Conservation (phyloP, 2,113 vertebrate genomes). For the Trichechus manatus region DNA sequence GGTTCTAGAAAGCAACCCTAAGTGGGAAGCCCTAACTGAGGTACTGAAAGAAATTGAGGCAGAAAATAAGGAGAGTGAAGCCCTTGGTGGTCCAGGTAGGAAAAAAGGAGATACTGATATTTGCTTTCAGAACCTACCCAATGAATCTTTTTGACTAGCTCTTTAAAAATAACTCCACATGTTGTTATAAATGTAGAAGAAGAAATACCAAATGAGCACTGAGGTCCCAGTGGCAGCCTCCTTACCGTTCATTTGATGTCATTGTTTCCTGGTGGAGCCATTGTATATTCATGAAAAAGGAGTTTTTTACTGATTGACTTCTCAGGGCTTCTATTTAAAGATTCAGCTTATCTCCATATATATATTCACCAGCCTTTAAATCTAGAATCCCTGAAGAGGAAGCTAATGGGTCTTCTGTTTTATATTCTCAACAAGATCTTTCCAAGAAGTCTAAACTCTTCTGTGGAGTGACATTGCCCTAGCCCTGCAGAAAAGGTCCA, state of each 20-base stretch:
- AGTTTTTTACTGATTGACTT: not conserved
- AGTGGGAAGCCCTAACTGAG: slow-evolving; percentile 96
- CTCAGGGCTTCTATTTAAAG: slow-evolving; percentile 31
- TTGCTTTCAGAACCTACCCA: not conserved
- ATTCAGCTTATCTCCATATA: not conserved
- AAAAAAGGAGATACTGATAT: not conserved
- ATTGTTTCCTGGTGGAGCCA: slow-evolving; percentile 20
- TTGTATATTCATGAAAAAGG: not conserved
- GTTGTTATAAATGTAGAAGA: slow-evolving; percentile 4
- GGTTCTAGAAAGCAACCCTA: slow-evolving; percentile 96
- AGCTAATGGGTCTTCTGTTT: slow-evolving; percentile 37
- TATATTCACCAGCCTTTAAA: not conserved
- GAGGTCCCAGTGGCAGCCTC: not conserved
- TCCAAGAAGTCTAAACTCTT: not conserved
- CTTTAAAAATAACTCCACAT: slow-evolving; percentile 31
- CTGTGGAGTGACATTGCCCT: not conserved
- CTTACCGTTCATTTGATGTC: not conserved
- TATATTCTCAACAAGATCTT: slow-evolving; percentile 13
- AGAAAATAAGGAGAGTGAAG: slow-evolving; percentile 93
- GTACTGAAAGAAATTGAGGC: slow-evolving; percentile 96
- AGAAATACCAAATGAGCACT: not conserved
- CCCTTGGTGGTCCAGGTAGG: slow-evolving; percentile 92
- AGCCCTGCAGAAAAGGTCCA: not conserved
- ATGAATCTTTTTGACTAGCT: slow-evolving; percentile 2
- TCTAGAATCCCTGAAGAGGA: slow-evolving; percentile 3